Base-by-base conservation (phyloP, 2,797 vertebrate species). In the Prionace glauca region DNA sequence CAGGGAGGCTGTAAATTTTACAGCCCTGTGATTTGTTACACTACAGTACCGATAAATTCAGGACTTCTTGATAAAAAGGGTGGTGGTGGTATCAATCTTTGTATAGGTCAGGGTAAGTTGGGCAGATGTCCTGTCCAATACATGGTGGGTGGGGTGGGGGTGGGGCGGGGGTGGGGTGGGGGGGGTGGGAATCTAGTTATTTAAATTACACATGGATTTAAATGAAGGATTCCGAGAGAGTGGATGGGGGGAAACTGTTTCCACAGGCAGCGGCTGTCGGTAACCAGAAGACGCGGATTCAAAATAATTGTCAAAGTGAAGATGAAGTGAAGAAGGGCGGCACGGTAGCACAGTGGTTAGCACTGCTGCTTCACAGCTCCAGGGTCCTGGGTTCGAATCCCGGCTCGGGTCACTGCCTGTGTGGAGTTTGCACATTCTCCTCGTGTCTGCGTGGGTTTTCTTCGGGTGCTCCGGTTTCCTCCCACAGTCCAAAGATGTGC, bases 1-100 rank as follows among this genome's bases (percentile, higher is more conserved):
- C 97, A 95, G 96, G 97, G 71, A 96, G 97, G 96, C 96, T 95
- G 97, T 99, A 98, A 99, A 99, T 99, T 97, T 97, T 96, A 62
- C 87, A 32, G 84, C 95, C 96, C 96, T 87, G 22, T 97, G 97
- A 97, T 97, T 98, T 97, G 97, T 97, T 96, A 96, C 96, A 96
- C 96, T 96, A 96, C 91, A 96, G 96, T 95, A 67, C 65, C 97
- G 45, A 97, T 98, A 97, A 98, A 98, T 98, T 96, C 97, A 96
- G 84, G 90, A 96, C 96, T 96, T 97, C 96, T 90, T 97, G 97
- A 97, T 96, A 97, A 96, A 97, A 96, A 96, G 96, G 96, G 95
- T 97, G 97, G 96, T 74, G 96, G 65, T 2, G 1, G 71, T 95
- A 18, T 96, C 22, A 32, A 95, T 96, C 93, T 96, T 41, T 93